Conservation (phyloP, 2,888 invertebrate species). For the Nymphalis polychloros region DNA sequence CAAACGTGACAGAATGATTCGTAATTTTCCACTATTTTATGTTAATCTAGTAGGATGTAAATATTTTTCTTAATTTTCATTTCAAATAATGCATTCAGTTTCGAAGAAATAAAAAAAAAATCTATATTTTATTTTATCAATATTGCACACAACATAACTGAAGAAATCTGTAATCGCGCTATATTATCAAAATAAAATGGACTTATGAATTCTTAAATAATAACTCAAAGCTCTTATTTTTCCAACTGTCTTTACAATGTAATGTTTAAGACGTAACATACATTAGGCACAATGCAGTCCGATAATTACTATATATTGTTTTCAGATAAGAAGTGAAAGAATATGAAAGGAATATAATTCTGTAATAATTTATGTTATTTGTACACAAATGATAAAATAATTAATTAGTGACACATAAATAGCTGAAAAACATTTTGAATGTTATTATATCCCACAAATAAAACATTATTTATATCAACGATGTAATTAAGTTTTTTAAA, state of each 20-base stretch:
- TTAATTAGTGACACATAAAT: no score
- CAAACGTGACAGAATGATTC: no score
- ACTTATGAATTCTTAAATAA: conserved; percentile 27
- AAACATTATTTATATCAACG: no score
- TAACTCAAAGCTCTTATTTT: conserved; percentile 17
- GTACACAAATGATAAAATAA: no score
- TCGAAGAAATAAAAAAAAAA: no score
- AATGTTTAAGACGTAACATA: background rate
- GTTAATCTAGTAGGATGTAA: conserved; percentile 17
- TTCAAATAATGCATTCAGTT: no score
- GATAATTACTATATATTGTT: conserved; percentile 13
- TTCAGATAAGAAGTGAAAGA: background rate
- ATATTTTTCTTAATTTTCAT: conserved; percentile 13
- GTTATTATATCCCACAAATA: background rate
- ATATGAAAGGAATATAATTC: conserved; percentile 24
- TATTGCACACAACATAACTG: conserved; percentile 30
- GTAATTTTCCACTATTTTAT: conserved; percentile 4
- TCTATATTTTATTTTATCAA: conserved; percentile 13
- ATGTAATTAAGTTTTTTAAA: background rate
- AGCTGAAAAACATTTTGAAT: conserved; percentile 17
- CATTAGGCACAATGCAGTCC: conserved; percentile 8
- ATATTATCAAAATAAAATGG: conserved; percentile 17
- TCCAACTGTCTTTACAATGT: background rate
- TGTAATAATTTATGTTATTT: conserved; percentile 27
- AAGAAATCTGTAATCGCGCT: conserved; percentile 15